These are phyloP conservation scores for Octomys mimax DNA, from an alignment of 2,797 vertebrate genomes.

Conservation along the genomic window DNA sequence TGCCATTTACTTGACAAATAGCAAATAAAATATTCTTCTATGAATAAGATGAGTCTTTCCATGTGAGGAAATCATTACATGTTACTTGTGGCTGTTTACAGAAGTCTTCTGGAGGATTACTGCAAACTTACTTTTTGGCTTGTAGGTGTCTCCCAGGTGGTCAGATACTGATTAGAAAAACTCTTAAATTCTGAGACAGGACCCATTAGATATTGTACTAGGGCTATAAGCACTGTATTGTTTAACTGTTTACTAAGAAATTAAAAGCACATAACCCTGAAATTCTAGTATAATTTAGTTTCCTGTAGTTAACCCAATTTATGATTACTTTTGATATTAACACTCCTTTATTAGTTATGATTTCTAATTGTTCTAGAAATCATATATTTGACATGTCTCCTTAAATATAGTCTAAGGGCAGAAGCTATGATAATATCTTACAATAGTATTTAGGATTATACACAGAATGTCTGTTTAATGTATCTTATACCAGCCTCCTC, in stretches of 20 bases:
- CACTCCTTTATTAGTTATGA: not conserved
- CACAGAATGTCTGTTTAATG: not conserved
- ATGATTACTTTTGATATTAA: not conserved
- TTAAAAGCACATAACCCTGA: not conserved
- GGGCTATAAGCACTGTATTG: not conserved
- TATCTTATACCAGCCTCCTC: not conserved
- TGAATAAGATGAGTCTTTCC: conserved; percentile 29
- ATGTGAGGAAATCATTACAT: not conserved
- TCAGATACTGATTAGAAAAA: conserved; percentile 13
- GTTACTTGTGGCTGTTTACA: not conserved
- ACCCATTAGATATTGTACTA: not conserved
- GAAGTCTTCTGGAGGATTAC: not conserved
- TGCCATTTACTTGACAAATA: not conserved
- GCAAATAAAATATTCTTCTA: conserved; percentile 21
- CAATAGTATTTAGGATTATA: not conserved
- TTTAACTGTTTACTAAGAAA: conserved; percentile 21
- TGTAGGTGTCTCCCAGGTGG: not conserved
- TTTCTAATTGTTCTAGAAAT: not conserved
- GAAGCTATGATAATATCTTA: conserved; percentile 1
- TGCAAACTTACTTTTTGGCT: conserved; percentile 18
- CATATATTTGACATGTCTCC: not conserved
- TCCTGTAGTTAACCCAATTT: not conserved
- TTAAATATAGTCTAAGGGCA: not conserved
- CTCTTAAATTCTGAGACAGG: conserved; percentile 23
- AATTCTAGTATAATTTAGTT: conserved; percentile 8